Conservation (phyloP, 2,113 vertebrate genomes). For the Paramormyrops kingsleyae region DNA sequence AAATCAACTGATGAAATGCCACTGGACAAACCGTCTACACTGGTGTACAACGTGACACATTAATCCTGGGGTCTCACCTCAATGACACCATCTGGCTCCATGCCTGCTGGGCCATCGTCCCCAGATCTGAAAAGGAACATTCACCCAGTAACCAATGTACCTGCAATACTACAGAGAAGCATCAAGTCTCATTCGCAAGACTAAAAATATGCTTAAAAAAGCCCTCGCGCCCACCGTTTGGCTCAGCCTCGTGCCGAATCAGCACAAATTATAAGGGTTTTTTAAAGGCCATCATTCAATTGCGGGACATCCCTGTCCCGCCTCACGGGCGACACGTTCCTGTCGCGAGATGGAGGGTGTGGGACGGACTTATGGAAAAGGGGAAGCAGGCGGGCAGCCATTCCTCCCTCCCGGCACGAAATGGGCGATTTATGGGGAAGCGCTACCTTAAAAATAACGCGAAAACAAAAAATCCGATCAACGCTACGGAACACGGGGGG, state of each 20-base stretch:
- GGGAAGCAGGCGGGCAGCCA: background rate
- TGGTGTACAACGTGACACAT: background rate
- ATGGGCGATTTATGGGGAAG: background rate
- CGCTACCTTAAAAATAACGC: background rate
- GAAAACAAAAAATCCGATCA: background rate
- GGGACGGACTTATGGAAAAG: background rate
- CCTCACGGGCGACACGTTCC: background rate
- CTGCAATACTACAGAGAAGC: background rate
- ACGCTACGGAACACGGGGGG: background rate
- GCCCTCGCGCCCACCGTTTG: background rate
- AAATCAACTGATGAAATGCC: background rate
- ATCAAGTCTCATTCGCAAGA: background rate
- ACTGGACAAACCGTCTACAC: background rate
- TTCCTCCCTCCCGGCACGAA: background rate
- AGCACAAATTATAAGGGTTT: background rate
- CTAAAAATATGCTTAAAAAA: background rate
- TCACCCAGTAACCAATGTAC: background rate
- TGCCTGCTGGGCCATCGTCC: slow-evolving; percentile 87
- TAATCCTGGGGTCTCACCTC: slow-evolving; percentile 62
- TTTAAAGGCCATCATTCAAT: background rate
- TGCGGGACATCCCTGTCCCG: background rate
- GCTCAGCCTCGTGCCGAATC: background rate
- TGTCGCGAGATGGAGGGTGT: background rate
- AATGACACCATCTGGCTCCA: slow-evolving; percentile 89
- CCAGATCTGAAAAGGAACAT: slow-evolving; percentile 53